phyloP scores from a whole-genome alignment of 2,888 invertebrate species.

The Trimorus sp. region DNA sequence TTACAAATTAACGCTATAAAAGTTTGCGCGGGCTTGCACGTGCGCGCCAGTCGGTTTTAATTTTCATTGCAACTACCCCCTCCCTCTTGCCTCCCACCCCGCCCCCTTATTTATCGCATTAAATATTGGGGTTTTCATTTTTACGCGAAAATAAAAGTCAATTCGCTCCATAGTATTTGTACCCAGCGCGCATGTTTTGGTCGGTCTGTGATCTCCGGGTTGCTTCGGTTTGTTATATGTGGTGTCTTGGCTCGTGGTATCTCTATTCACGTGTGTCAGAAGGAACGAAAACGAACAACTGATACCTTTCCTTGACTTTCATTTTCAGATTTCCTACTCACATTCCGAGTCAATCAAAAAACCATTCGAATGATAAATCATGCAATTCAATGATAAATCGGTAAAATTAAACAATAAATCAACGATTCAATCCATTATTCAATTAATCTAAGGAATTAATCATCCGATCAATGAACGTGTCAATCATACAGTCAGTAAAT shows the following conservation, averaged over 20 bases:
- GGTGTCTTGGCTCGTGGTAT: background rate
- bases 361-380: too few relatives aligned
- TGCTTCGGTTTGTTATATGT: conserved; percentile 13
- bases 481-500: too few relatives aligned
- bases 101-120: conserved; percentile 27
- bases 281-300: too few relatives aligned
- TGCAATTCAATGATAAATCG: too few relatives aligned
- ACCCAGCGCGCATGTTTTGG: conserved; percentile 45
- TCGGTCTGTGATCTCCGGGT: background rate
- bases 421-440: too few relatives aligned
- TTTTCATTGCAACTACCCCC: conserved; percentile 13
- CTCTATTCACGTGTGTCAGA: too few relatives aligned
- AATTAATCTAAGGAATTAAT: too few relatives aligned
- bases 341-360: too few relatives aligned
- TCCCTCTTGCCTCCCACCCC: background rate
- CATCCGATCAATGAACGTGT: too few relatives aligned
- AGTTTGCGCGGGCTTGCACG: conserved; percentile 18
- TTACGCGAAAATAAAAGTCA: conserved; percentile 57
- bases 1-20: conserved; percentile 46
- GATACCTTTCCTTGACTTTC: too few relatives aligned
- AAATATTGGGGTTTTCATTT: conserved; percentile 38
- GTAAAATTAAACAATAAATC: too few relatives aligned
- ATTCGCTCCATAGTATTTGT: conserved; percentile 59
- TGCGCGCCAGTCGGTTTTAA: conserved; percentile 3
- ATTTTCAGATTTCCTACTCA: too few relatives aligned